Base-by-base conservation (phyloP, 2,888 invertebrate genomes). In the Rotaria sp. region DNA sequence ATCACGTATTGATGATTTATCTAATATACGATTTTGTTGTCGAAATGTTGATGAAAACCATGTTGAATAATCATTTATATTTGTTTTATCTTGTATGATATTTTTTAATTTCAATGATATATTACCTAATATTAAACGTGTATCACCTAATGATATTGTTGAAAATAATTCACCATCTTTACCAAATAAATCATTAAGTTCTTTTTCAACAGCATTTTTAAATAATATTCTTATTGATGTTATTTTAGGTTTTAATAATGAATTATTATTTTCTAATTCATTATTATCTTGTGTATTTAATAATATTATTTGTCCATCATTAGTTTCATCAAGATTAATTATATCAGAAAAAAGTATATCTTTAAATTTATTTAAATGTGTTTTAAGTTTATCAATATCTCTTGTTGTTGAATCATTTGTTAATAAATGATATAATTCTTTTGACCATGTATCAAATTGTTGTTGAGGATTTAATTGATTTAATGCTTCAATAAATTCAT, bases 381-480 rank as follows among this genome's bases (percentile, higher is more conserved):
- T n/a, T n/a, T 57, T 57, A 57, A 57, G 57, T 57, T 67, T 67
- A 30, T 67, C 21, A 4, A 67, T 0, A 67, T 67, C 67, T 21
- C 67, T 35, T 35, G 67, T 18, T 15, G 35, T 35, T 13, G 13
- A 4, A 67, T 67, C 67, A 11, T 67, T 67, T 15, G 67, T 35
- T 8, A 67, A 35, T 13, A 67, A 26, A 21, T 38, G 67, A 67
- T 67, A 67, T 67, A 67, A 21, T 67, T 67, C 67, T 67, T 67
- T 67, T 3, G 4, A 67, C 67, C 67, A 67, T 21, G 5, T 38
- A 21, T 67, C 67, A 90, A 41, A 90, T 86, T 85, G 89, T 88
- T 86, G 89, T 88, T 80, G 91, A 91, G 74, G 90, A 89, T 41
- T 89, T 86, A 91, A 89, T 87, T 90, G 90, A 85, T 90, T 90